phyloP scores from a whole-genome alignment of 2,797 vertebrate genomes.

The Adelosebastes latens region DNA sequence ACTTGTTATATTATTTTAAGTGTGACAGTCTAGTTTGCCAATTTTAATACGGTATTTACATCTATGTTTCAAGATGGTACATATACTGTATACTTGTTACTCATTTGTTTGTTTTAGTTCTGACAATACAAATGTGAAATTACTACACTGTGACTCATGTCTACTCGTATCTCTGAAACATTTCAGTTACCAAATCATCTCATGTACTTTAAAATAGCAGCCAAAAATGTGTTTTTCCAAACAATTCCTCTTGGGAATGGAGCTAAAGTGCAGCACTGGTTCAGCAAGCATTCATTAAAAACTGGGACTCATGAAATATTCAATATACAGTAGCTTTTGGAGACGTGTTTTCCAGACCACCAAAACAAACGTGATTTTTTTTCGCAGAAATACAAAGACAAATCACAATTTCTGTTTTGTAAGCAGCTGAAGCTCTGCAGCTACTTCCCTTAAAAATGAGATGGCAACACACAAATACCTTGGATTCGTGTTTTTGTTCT shows the following conservation, averaged over 20 bases:
- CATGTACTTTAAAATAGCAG: not conserved
- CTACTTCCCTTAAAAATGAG: not conserved
- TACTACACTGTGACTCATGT: not conserved
- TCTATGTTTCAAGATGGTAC: not conserved
- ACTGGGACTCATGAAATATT: conserved; percentile 72
- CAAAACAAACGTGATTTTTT: conserved; percentile 24
- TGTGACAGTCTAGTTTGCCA: not conserved
- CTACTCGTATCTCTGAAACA: not conserved
- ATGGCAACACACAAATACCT: not conserved
- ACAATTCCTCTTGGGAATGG: conserved; percentile 31
- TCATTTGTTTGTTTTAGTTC: not conserved
- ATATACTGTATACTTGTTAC: not conserved
- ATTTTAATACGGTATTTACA: not conserved
- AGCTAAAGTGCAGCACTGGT: conserved; percentile 46
- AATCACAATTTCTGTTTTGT: conserved; percentile 3
- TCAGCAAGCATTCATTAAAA: conserved; percentile 67
- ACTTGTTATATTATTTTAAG: not conserved
- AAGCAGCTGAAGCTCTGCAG: not conserved
- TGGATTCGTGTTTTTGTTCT: not conserved
- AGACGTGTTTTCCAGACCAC: conserved; percentile 29
- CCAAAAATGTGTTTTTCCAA: conserved; percentile 28
- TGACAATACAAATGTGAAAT: not conserved
- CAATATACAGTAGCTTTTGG: conserved; percentile 39
- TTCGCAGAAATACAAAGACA: not conserved
- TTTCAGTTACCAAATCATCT: conserved; percentile 9